Conservation (phyloP, 2,888 invertebrate species). For the Mesorhabditis sp. region DNA sequence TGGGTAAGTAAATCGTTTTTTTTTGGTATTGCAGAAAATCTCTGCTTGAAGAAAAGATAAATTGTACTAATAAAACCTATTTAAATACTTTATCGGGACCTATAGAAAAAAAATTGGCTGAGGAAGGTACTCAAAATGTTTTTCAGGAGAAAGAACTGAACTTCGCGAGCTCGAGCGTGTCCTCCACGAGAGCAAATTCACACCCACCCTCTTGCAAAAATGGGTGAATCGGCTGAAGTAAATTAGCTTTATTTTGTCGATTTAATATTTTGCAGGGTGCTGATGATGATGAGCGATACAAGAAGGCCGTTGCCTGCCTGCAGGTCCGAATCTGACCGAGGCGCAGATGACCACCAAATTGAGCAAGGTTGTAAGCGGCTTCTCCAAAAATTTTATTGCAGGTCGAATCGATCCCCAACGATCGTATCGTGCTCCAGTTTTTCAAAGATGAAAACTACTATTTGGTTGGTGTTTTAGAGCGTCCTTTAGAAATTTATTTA, state of each 20-base stretch:
- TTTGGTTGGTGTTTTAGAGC: constrained; percentile 20
- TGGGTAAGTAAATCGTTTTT: constrained; percentile 16
- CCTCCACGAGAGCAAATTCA: constrained; percentile 23
- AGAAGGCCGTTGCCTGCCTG: constrained; percentile 34
- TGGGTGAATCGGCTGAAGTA: constrained; percentile 12
- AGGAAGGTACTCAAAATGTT: neutral
- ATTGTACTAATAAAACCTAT: neutral
- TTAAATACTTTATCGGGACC: too few relatives aligned
- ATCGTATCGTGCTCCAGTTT: constrained; percentile 39
- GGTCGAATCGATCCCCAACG: constrained; percentile 18
- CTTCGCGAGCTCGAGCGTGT: constrained; percentile 25
- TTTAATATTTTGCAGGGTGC: constrained; percentile 23
- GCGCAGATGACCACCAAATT: constrained; percentile 24
- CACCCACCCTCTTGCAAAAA: neutral
- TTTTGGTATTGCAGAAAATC: neutral
- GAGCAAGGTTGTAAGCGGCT: constrained; percentile 16
- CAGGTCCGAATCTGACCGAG: constrained; percentile 32
- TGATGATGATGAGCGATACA: constrained; percentile 46
- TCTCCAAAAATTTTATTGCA: neutral
- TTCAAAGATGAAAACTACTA: constrained; percentile 33
- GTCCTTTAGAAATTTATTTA: constrained; percentile 2
- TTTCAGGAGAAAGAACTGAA: constrained; percentile 23
- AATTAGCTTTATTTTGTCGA: neutral
- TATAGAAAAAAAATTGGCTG: too few relatives aligned
- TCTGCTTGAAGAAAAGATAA: neutral